A percentile compares a stretch with the other conserved stretches of the same genome.
Conservation (phyloP, 2,888 invertebrate species). For the Acrobasis repandana region DNA sequence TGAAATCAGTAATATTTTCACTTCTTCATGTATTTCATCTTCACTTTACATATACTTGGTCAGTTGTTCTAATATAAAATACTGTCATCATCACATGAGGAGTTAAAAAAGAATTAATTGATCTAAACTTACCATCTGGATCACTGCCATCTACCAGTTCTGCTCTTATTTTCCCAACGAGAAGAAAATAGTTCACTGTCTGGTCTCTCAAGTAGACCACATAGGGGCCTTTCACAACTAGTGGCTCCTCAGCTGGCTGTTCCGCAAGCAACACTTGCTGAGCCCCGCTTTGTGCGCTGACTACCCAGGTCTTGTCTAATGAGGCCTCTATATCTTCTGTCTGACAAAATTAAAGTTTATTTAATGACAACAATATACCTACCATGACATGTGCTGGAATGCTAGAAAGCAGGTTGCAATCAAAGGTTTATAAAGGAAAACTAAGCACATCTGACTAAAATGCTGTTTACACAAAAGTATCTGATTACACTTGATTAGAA, state of each 20-base stretch:
- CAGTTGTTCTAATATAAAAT: too few relatives aligned
- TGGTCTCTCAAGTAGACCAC: conserved; percentile 89
- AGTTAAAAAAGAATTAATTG: too few relatives aligned
- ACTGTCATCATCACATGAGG: too few relatives aligned
- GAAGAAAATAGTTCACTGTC: conserved; percentile 91
- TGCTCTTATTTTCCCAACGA: conserved; percentile 85
- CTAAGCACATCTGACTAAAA: too few relatives aligned
- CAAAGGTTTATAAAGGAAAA: too few relatives aligned
- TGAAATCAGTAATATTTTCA: too few relatives aligned
- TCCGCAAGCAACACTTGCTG: conserved; percentile 88
- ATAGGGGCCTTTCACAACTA: conserved; percentile 94
- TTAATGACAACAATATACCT: neutral
- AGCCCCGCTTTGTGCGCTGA: conserved; percentile 91
- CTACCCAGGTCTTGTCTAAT: conserved; percentile 95
- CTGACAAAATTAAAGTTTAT: conserved; percentile 63
- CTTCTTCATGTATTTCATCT: too few relatives aligned
- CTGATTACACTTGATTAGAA: too few relatives aligned
- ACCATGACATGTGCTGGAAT: too few relatives aligned
- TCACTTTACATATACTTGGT: too few relatives aligned
- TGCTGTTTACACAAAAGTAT: too few relatives aligned
- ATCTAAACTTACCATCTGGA: conserved; percentile 85
- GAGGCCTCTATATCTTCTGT: conserved; percentile 88
- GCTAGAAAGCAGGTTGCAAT: too few relatives aligned
- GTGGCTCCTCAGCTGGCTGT: conserved; percentile 82
- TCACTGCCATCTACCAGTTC: conserved; percentile 76